Evolutionary conservation across 2,113 vertebrate genomes (phyloP), one percentile per base, ranked within the genome.

Genomic region (Oncorhynchus nerka): DNA sequence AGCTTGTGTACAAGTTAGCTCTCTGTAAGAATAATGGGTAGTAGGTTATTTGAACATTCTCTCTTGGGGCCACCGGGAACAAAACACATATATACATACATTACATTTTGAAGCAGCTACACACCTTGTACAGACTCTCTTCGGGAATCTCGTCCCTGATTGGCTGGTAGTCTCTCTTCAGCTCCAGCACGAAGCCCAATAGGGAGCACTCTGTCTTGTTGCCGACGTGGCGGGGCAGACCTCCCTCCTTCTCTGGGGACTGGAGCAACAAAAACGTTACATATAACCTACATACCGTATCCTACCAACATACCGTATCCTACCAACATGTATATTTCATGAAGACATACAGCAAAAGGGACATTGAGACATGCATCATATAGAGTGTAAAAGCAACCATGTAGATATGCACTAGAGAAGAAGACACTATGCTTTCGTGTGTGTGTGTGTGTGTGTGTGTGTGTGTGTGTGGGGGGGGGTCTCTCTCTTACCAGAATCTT

Each of bases 181-280:
- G 83, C 0, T 96, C 95, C 69, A 95, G 87, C 79, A 99, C 96
- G 11, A 99, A 89, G 45, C 97, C 97, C 88, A 99, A 91, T 77
- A 99, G 91, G 8, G 95, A 91, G 0, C 97, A 99, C 84, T 99
- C 98, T 0, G 98, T 99, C 91, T 99, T 99, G 93, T 99, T 99
- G 70, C 98, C 98, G 68, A 99, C 97, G 9, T 98, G 97, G 28
- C 97, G 91, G 0, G 98, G 97, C 1, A 98, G 93, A 5, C 98
- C 98, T 0, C 97, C 97, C 85, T 99, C 97, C 84, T 95, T 96
- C 91, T 99, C 97, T 0, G 97, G 96, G 1, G 97, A 93, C 98
- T 99, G 87, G 26, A 32, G 7, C 66, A 1, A 9, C 3, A 73
- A 1, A 62, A 28, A 82, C 15, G 2, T 66, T 5, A 39, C 4